These are phyloP conservation scores for Sinocyclocheilus grahami DNA, from an alignment of 2,113 vertebrate genomes.

Conservation along the genomic window DNA sequence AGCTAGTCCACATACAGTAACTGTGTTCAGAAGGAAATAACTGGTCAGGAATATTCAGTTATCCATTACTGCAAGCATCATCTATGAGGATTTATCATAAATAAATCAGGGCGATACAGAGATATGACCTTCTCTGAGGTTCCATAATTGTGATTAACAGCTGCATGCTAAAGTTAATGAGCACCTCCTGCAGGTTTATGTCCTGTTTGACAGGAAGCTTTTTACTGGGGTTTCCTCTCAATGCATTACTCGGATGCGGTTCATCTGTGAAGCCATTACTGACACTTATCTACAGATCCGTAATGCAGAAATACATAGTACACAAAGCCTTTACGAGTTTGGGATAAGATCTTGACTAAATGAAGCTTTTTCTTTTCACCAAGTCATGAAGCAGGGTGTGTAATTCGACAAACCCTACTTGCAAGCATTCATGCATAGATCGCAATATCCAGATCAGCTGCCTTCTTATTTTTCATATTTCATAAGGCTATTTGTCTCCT, in stretches of 20 bases:
- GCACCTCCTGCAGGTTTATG: conserved; percentile 50
- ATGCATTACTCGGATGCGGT: conserved; percentile 4
- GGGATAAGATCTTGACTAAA: no score
- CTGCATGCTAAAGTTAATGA: conserved; percentile 29
- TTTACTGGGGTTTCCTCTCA: conserved; percentile 9
- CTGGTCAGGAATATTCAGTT: background rate
- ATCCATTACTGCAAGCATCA: background rate
- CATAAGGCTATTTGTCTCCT: conserved; percentile 38
- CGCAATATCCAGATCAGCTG: background rate
- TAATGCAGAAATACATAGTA: background rate
- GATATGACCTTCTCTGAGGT: conserved; percentile 57
- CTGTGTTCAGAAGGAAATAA: background rate
- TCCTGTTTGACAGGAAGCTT: conserved; percentile 49
- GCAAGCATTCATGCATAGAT: background rate
- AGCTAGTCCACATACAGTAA: background rate
- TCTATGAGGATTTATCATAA: background rate
- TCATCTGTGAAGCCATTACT: conserved; percentile 20
- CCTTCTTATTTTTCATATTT: conserved; percentile 19
- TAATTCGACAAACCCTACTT: background rate
- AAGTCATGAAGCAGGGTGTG: no score
- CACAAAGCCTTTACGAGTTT: background rate
- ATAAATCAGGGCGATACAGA: conserved; percentile 19
- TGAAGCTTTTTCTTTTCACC: no score
- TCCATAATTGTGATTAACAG: conserved; percentile 56
- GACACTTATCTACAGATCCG: background rate